Percentiles rank a stretch among this genome's conserved stretches.
Conservation (phyloP, 2,888 invertebrate species). For the Mythimna vitellina region DNA sequence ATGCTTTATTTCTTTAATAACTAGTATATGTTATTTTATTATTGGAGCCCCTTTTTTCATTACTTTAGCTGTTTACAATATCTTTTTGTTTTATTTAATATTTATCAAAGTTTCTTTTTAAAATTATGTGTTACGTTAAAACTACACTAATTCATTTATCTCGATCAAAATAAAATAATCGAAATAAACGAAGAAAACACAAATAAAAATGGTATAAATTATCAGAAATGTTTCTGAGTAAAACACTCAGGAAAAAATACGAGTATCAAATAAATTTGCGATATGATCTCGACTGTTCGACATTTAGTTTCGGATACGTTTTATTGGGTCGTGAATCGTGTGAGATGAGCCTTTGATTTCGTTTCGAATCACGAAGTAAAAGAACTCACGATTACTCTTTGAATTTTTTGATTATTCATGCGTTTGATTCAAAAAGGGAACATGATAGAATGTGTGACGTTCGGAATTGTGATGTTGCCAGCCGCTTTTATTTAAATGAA, state of each 20-base stretch:
- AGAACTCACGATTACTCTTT: constrained; percentile 53
- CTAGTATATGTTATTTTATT: too few relatives aligned
- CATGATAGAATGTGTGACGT: neutral
- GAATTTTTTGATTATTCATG: constrained; percentile 56
- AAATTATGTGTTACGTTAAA: too few relatives aligned
- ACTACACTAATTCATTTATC: too few relatives aligned
- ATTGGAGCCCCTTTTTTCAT: too few relatives aligned
- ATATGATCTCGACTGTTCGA: constrained; percentile 65
- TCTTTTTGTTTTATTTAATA: too few relatives aligned
- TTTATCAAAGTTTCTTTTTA: too few relatives aligned
- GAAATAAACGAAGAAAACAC: neutral
- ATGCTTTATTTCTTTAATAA: too few relatives aligned
- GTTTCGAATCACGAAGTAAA: constrained; percentile 63
- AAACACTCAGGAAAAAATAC: constrained; percentile 25
- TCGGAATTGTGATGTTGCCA: constrained; percentile 12
- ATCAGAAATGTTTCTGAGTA: constrained; percentile 10
- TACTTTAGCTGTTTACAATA: too few relatives aligned
- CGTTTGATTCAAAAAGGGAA: neutral
- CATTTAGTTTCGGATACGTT: constrained; percentile 62
- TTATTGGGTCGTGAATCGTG: constrained; percentile 68
- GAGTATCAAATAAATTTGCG: constrained; percentile 56
- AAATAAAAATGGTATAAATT: constrained; percentile 24
- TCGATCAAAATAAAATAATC: neutral
- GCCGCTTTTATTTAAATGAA: neutral
- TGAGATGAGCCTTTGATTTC: constrained; percentile 67